These are phyloP conservation scores for Meda fulgida DNA, from an alignment of 2,797 vertebrate genomes.

Conservation along the genomic window DNA sequence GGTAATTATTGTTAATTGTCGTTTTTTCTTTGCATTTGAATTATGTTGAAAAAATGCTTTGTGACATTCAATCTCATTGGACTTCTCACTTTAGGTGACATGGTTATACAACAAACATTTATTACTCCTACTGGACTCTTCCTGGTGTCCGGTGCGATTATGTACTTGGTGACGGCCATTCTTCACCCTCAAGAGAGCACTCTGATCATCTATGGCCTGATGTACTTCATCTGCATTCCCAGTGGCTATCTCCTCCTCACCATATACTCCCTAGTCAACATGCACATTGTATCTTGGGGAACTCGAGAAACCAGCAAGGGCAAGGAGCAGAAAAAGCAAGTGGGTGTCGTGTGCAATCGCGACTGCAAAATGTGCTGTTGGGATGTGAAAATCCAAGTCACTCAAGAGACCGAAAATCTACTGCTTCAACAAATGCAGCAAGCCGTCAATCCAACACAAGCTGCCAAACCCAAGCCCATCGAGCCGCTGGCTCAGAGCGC, in stretches of 20 bases:
- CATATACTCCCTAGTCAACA: constrained; percentile 86
- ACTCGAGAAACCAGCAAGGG: constrained; percentile 79
- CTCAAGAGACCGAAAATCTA: constrained; percentile 76
- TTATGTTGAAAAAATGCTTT: neutral
- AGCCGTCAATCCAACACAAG: constrained; percentile 52
- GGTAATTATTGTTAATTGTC: constrained; percentile 64
- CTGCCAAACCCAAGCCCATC: constrained; percentile 7
- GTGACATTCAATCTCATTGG: neutral
- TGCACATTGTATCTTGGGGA: constrained; percentile 83
- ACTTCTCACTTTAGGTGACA: constrained; percentile 72
- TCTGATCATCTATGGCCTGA: constrained; percentile 78
- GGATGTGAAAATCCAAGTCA: constrained; percentile 78
- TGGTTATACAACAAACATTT: constrained; percentile 79
- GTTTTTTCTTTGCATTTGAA: neutral
- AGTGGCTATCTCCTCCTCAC: constrained; percentile 84
- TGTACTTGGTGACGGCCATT: constrained; percentile 79
- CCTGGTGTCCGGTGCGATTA: constrained; percentile 78
- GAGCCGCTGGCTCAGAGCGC: neutral
- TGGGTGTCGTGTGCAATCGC: constrained; percentile 73
- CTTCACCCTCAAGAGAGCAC: constrained; percentile 80
- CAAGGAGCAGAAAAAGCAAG: constrained; percentile 63
- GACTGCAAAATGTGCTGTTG: constrained; percentile 80
- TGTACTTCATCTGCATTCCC: constrained; percentile 86
- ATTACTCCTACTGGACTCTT: constrained; percentile 83
- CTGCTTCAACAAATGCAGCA: constrained; percentile 73